phyloP scores from a whole-genome alignment of 2,113 vertebrate genomes.

The Heterotis niloticus region DNA sequence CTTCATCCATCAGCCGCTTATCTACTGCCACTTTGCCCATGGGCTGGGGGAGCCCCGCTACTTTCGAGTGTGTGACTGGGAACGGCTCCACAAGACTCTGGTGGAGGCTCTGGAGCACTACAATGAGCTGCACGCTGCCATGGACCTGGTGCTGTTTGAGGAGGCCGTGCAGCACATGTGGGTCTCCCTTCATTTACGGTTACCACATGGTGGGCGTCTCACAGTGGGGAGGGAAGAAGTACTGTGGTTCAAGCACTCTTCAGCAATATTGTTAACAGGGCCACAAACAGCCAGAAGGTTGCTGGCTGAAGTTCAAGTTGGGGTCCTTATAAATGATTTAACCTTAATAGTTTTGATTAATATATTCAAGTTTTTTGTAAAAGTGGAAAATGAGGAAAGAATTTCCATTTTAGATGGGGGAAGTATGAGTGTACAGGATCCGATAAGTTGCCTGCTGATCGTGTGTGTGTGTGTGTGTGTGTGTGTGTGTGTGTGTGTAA shows the following conservation, averaged over 20 bases:
- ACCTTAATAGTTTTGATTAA: no score
- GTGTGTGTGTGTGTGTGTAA: no score
- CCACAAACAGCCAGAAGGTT: no score
- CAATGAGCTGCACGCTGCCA: constrained; percentile 66
- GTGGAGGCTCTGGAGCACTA: constrained; percentile 72
- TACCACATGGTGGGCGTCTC: neutral
- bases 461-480: no score
- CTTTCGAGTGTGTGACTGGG: constrained; percentile 76
- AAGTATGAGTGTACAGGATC: no score
- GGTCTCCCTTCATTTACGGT: constrained; percentile 18
- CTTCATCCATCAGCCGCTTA: constrained; percentile 84
- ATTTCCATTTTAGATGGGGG: no score
- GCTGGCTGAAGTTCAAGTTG: no score
- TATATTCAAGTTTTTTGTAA: no score
- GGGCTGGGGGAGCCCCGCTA: constrained; percentile 76
- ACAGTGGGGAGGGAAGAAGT: neutral
- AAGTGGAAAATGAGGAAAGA: no score
- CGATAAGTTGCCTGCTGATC: neutral
- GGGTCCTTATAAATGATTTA: no score
- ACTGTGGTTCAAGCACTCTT: neutral
- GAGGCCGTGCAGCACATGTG: constrained; percentile 62
- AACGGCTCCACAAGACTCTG: constrained; percentile 82
- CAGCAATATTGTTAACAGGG: no score
- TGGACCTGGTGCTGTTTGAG: constrained; percentile 67
- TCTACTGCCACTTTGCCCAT: constrained; percentile 83